Percentiles rank a stretch among this genome's conserved stretches.
These are phyloP conservation scores for Tetramorium parvispinum DNA, from an alignment of 1,140 invertebrate genomes.

Conservation along the genomic window DNA sequence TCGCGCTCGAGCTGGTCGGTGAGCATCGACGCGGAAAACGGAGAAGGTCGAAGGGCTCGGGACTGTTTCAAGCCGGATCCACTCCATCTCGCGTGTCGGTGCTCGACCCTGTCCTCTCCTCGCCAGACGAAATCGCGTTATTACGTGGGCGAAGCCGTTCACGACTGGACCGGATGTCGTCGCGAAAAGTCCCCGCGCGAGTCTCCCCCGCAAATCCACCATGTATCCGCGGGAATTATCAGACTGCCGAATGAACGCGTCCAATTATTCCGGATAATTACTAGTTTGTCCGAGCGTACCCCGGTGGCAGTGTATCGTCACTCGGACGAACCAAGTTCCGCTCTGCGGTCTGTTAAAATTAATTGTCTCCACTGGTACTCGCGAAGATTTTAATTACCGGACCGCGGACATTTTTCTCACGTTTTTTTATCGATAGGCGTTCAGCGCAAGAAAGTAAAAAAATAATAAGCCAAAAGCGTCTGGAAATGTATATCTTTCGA, in stretches of 20 bases:
- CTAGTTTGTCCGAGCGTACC: conserved; percentile 31
- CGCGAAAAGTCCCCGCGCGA: conserved; percentile 10
- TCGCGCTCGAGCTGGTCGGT: background rate
- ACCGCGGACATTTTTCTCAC: background rate
- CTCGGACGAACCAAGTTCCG: background rate
- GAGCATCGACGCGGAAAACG: conserved; percentile 39
- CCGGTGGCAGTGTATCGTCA: background rate
- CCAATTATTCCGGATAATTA: conserved; percentile 59
- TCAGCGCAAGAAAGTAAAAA: background rate
- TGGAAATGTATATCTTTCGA: background rate
- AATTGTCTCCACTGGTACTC: background rate
- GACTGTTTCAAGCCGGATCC: conserved; percentile 12
- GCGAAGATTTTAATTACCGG: background rate
- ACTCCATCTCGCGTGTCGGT: background rate
- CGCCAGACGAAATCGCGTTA: conserved; percentile 20
- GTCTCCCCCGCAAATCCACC: background rate
- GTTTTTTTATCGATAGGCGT: background rate
- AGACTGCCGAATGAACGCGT: conserved; percentile 32
- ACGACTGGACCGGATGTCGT: background rate
- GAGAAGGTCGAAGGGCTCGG: conserved; percentile 17
- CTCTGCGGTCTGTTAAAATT: conserved; percentile 1
- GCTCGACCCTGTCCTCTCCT: too few relatives aligned
- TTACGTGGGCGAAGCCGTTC: conserved; percentile 9
- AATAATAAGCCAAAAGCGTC: background rate
- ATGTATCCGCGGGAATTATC: conserved; percentile 20